These are phyloP conservation scores for Pyxicephalus adspersus DNA, from an alignment of 2,113 vertebrate genomes.

Conservation along the genomic window DNA sequence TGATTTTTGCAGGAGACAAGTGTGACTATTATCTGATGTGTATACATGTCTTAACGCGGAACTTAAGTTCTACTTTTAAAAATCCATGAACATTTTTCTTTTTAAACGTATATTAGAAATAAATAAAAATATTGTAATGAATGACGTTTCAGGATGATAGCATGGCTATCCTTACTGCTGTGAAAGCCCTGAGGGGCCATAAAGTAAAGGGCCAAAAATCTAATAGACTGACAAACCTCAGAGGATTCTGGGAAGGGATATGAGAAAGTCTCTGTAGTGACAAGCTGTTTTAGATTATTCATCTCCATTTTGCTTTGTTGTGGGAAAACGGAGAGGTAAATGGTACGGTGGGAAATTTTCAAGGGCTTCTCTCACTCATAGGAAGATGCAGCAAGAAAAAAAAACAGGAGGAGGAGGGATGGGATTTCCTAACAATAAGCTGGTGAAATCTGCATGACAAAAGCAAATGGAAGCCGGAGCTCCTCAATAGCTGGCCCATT, in stretches of 20 bases:
- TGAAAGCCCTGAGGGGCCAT: neutral
- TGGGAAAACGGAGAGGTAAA: conserved; percentile 1
- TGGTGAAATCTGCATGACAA: conserved; percentile 30
- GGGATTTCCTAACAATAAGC: conserved; percentile 19
- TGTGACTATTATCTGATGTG: no score
- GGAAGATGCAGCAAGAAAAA: conserved; percentile 8
- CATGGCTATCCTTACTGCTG: no score
- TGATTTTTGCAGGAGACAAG: no score
- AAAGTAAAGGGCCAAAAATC: no score
- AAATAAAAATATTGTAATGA: no score
- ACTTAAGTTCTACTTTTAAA: no score
- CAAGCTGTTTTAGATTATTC: neutral
- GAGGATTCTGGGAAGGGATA: conserved; percentile 1
- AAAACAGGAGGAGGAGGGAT: neutral
- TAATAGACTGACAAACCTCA: neutral
- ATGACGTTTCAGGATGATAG: no score
- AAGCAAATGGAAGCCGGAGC: conserved; percentile 2
- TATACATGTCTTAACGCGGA: no score
- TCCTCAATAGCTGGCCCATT: conserved; percentile 40
- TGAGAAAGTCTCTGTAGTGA: neutral
- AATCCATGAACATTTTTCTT: no score
- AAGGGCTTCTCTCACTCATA: conserved; percentile 14
- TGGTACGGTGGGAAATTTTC: conserved; percentile 32
- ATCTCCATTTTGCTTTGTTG: conserved; percentile 2
- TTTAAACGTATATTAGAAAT: no score